Base-by-base conservation (phyloP, 1,140 invertebrate genomes). In the Brevipalpus yothersi region DNA sequence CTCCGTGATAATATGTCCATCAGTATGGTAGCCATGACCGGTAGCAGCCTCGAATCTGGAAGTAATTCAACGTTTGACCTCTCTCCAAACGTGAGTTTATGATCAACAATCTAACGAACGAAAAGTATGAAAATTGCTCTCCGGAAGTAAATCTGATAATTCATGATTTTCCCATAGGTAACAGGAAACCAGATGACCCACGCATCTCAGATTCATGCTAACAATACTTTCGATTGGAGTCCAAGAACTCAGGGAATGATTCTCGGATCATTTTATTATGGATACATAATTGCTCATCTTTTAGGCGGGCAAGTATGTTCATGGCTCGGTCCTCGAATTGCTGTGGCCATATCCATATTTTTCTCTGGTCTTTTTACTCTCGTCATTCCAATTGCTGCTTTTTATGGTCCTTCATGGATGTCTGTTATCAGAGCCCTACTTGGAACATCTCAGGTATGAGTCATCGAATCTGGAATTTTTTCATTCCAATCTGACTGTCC, bases 1-100 rank as follows among this genome's bases (percentile, higher is more conserved):
- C 87, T 93, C 83, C 75, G 91, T 57, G 90, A 88, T 21, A 94
- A 94, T 70, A 83, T 95, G 78, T 92, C 87, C 4, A 86, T 94
- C 43, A 89, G 89, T 12, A 91, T 95, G 65, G 88, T 95, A 53
- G 87, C 87, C 13, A 95, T 94, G 90, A 86, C 90, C 1, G 31
- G 31, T 31, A 3, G 5, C 31, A 31, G 2, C 2, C 31, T 3
- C 31, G 5, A 31, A 5, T 31, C 31, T 31, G 31, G 5, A 3
- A 5, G 31, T 2, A 31, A 31, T 31, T 31, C 31, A 31, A 31
- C 31, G n/a, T n/a, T n/a, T 31, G 31, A 31, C 2, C 31, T 31
- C 31, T 31, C 31, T 31, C 31, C 5, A 5, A 31, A 31, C 31
- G 31, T 31, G 5, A 31, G 31, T 31, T 31, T 5, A 2, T 5